Evolutionary conservation across 2,888 invertebrate species (phyloP).

Genomic region (Litoditis marina): DNA sequence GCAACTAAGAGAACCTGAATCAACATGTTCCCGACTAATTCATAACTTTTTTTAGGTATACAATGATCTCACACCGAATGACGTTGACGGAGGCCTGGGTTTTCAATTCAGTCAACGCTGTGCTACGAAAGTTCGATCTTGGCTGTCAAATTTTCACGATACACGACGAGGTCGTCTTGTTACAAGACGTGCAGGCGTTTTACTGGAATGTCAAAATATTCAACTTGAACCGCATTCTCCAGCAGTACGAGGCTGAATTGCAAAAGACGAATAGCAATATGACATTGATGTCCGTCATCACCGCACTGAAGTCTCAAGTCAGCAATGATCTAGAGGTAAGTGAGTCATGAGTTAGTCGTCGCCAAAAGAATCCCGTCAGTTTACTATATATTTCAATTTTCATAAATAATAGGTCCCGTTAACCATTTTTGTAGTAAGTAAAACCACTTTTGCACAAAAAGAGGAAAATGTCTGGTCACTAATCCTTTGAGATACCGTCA

Average conservation of each 20-base stretch:
- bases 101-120: conserved; percentile 52
- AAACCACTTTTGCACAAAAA: too few relatives aligned
- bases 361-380: too few relatives aligned
- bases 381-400: too few relatives aligned
- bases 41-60: too few relatives aligned
- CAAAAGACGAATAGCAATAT: conserved; percentile 22
- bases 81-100: conserved; percentile 44
- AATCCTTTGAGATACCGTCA: too few relatives aligned
- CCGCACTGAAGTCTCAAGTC: conserved; percentile 28
- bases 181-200: conserved; percentile 25
- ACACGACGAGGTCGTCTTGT: conserved; percentile 42
- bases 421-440: too few relatives aligned
- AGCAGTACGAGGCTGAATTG: conserved; percentile 33
- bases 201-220: conserved; percentile 53
- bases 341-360: too few relatives aligned
- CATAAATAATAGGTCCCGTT: too few relatives aligned
- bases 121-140: conserved; percentile 45
- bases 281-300: conserved; percentile 29
- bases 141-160: conserved; percentile 52
- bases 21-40: too few relatives aligned
- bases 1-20: too few relatives aligned
- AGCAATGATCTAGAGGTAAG: conserved; percentile 57
- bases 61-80: conserved; percentile 53
- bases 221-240: conserved; percentile 38
- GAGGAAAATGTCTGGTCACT: too few relatives aligned